Base-by-base conservation (phyloP, 2,113 vertebrate species). In the Microtus montanus region DNA sequence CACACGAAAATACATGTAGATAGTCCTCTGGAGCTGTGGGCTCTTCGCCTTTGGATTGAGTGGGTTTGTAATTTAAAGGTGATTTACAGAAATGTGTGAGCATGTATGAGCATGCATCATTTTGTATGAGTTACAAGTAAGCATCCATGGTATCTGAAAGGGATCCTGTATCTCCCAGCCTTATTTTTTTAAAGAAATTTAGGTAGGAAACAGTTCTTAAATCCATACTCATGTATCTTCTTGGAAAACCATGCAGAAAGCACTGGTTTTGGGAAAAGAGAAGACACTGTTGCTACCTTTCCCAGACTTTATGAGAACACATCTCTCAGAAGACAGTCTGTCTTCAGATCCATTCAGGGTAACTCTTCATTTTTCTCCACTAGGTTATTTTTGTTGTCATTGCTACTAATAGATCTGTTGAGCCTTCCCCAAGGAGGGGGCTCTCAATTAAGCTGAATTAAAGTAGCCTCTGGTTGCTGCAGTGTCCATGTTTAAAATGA, bases 181-280 rank as follows among this genome's bases (percentile, higher is more conserved):
- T 26, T 52, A 15, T 82, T 41, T 82, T 89, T 93, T 94, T 84
- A 77, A 80, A 95, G 87, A 92, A 68, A 80, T 49, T 88, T 77
- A 93, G 83, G 75, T 87, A 89, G 63, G 61, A 92, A 83, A 73
- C 35, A 93, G 1, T 47, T 71, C 78, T 90, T 79, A 58, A 52
- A 38, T 63, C 79, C 44, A 13, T 90, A 47, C 87, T 64, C 15
- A 24, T 86, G 1, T 96, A 20, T 93, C 74, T 30, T 93, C 24
- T 90, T 66, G 49, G 26, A 75, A 74, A 83, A 74, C 47, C 54
- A 63, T 6, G n/a, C 4, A 78, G 84, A 79, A 93, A 92, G 75
- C 52, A 86, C 77, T 52, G 26, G 20, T 90, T n/a, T 66, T 26
- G 77, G 49, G 58, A n/a, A 44, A 28, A 70, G 24, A 8, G 14